Percentiles rank a stretch among this genome's conserved stretches.
Conservation (phyloP, 2,113 vertebrate genomes). For the Prunella fulvescens region DNA sequence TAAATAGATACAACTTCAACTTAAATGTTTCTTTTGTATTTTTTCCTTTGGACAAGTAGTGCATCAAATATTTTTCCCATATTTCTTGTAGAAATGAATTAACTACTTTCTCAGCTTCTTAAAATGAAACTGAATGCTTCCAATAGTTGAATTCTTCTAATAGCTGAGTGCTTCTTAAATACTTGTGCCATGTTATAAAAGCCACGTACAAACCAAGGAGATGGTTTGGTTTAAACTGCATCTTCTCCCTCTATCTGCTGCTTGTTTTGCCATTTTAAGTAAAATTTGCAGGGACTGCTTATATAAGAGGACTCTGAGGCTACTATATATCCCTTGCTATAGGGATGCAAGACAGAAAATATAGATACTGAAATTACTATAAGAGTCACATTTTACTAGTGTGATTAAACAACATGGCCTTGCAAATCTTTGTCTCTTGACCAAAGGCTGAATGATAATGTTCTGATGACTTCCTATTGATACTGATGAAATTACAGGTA, state of each 20-base stretch:
- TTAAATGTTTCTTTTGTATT: neutral
- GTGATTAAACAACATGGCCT: neutral
- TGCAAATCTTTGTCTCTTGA: neutral
- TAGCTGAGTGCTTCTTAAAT: neutral
- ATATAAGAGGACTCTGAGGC: neutral
- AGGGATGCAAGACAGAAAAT: neutral
- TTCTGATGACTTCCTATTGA: neutral
- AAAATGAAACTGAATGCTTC: neutral
- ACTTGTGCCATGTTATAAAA: neutral
- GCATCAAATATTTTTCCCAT: neutral
- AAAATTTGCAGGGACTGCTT: neutral
- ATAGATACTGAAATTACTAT: neutral
- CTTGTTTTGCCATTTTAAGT: neutral
- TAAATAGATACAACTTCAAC: neutral
- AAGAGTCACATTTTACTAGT: neutral
- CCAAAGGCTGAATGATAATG: neutral
- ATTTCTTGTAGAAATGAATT: neutral
- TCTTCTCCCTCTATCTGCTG: neutral
- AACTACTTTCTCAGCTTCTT: neutral
- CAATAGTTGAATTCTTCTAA: neutral
- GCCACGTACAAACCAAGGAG: neutral
- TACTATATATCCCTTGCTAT: too few relatives aligned
- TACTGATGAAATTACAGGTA: neutral
- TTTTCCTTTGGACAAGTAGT: neutral
- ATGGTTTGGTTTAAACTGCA: neutral